Evolutionary conservation across 2,888 invertebrate species (phyloP), one percentile per base, ranked within the genome.

Genomic region (Sarcophaga carnaria): DNA sequence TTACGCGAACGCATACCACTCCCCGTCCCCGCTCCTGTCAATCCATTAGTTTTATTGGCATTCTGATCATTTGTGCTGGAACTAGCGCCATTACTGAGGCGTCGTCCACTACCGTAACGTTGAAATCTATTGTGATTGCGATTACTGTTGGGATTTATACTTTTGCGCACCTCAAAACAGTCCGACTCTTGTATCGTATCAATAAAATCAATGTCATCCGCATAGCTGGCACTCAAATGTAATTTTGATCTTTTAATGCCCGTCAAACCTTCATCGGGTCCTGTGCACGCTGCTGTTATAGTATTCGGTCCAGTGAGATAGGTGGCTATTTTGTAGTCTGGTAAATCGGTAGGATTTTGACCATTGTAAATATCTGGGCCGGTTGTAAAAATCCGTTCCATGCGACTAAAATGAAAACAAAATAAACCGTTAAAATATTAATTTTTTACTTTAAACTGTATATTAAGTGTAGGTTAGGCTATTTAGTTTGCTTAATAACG

Each of bases 201-300:
- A 88, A 96, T 96, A 90, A 96, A 96, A 92, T 96, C 96, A 75
- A 96, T 96, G 90, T 96, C 96, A 76, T 93, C 93, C 12, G 93
- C 93, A 47, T 95, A 95, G 90, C 96, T 96, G 69, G 95, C 94
- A 81, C 95, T 95, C 87, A 96, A 94, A 92, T 96, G 96, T 88
- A 95, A 94, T 90, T 96, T 95, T 72, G 95, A 95, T 71, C 95
- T 94, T 92, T 96, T 96, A 37, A 97, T 96, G 71, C 96, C 95
- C 0, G 96, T 96, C 4, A 98, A 94, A 1, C 98, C 98, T 83
- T 96, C 96, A 90, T 96, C 96, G 0, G 98, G 98, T 11, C 98
- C 98, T 0, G 97, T 96, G 90, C 96, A 96, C 79, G 97, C 96
- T 12, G 96, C 96, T 80, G 96, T 94, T 76, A 97, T 94, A 74